Base-by-base conservation (phyloP, 37 sponge, comb jelly and placozoan species). In the Aplysina aerophoba region DNA sequence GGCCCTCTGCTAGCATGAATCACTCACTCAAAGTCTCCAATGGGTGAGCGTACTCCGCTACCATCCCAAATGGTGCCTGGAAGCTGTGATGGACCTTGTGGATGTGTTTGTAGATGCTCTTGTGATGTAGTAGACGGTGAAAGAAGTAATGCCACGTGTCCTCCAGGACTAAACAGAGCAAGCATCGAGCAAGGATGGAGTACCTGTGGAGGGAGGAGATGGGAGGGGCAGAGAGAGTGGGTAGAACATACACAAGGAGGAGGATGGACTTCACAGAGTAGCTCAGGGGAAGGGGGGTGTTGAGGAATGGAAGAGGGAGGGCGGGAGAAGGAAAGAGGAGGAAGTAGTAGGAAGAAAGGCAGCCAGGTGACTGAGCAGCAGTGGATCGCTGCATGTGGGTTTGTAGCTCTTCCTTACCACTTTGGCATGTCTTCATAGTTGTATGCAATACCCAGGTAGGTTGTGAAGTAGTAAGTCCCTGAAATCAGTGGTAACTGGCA, bases 81-180 rank as follows among this genome's bases (percentile, higher is more conserved):
- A 85, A 88, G 84, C 84, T 41, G 82, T 95, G 96, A 67, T 95
- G 96, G 57, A 95, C 81, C 55, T 95, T 95, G 87, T 95, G 96
- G 4, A 95, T 75, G 77, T 93, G 72, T 73, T 95, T 95, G 88
- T 95, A 95, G 27, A 95, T 38, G 19, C 90, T 50, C n/a, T 63
- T 84, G 54, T 95, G 89, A 64, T 95, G 96, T 19, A 93, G 87
- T 0, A 93, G 84, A 0, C 66, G 96, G 58, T 95, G 96, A 27
- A 90, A 19, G 55, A 92, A 92, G 73, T 90, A 95, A 50, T 95
- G 96, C 96, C 96, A 95, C 0, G 96, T 95, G 87, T 95, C 96
- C 85, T 95, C 96, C 5, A 95, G 8, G 0, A 93, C 84, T 56
- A 88, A 58, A 83, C 96, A 93, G n/a, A 56, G 53, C 6, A 91